Evolutionary conservation across 2,888 invertebrate genomes (phyloP).

Genomic region (Lasius fuliginosus): DNA sequence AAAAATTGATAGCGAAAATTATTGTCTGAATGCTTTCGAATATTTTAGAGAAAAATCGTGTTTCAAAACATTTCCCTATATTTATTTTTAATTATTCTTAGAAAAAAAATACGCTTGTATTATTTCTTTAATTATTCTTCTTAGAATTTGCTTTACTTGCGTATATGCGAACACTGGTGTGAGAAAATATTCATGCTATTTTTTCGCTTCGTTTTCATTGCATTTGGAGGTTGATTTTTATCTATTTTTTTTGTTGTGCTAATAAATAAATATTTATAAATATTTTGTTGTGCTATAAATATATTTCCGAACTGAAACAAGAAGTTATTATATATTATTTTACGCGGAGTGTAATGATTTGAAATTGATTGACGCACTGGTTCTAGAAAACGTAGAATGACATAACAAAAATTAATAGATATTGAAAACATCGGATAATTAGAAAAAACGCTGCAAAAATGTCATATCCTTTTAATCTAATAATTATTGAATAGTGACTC

Average conservation of each 20-base stretch:
- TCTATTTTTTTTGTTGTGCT: background rate
- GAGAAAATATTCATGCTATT: background rate
- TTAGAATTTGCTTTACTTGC: background rate
- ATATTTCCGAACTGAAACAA: background rate
- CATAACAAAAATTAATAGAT: background rate
- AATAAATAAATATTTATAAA: no score
- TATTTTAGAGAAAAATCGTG: background rate
- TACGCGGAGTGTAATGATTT: background rate
- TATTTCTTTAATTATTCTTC: no score
- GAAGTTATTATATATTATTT: no score
- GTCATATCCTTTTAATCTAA: constrained; percentile 21
- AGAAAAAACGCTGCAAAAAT: constrained; percentile 21
- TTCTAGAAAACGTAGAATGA: background rate
- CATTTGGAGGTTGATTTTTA: background rate
- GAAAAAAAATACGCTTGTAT: no score
- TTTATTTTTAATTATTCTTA: background rate
- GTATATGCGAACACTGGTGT: background rate
- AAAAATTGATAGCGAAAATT: background rate
- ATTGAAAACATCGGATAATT: background rate
- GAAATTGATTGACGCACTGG: background rate
- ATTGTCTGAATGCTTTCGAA: background rate
- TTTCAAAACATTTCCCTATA: background rate
- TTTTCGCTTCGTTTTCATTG: background rate
- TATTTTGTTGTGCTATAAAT: background rate
- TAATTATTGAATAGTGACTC: constrained; percentile 16